A percentile compares a stretch with the other conserved stretches of the same genome.
Evolutionary conservation across 1,140 invertebrate genomes (phyloP).

Genomic region (Papilio helenus): DNA sequence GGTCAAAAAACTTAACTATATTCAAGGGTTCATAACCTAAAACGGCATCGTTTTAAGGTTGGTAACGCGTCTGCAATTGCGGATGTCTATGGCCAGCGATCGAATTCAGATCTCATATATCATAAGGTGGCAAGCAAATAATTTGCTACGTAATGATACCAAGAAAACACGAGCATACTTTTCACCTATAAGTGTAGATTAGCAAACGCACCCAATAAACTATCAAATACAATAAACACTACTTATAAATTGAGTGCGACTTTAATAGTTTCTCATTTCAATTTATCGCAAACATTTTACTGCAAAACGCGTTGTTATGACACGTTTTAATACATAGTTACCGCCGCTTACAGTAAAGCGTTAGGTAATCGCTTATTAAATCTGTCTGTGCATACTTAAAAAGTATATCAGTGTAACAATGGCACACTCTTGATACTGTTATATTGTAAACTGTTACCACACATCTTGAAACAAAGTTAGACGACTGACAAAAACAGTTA

Average conservation of each 20-base stretch:
- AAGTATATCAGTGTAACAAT: constrained; percentile 20
- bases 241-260: neutral
- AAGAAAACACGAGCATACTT: no score
- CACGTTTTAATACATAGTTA: neutral
- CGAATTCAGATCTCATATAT: no score
- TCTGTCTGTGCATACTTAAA: constrained; percentile 25
- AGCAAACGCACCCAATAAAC: neutral
- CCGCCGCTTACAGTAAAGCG: neutral
- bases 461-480: neutral
- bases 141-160: no score
- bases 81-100: no score
- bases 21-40: no score
- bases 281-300: constrained; percentile 7
- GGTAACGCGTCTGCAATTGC: no score
- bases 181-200: neutral
- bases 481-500: no score
- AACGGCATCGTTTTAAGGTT: no score
- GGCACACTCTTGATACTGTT: constrained; percentile 3
- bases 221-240: neutral
- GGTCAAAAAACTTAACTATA: no score
- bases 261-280: neutral
- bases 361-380: constrained; percentile 7
- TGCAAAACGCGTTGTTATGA: constrained; percentile 15
- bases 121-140: no score
- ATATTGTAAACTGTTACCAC: neutral